These are phyloP conservation scores for Pagetopsis macropterus DNA, from an alignment of 2,797 vertebrate genomes.

Conservation along the genomic window DNA sequence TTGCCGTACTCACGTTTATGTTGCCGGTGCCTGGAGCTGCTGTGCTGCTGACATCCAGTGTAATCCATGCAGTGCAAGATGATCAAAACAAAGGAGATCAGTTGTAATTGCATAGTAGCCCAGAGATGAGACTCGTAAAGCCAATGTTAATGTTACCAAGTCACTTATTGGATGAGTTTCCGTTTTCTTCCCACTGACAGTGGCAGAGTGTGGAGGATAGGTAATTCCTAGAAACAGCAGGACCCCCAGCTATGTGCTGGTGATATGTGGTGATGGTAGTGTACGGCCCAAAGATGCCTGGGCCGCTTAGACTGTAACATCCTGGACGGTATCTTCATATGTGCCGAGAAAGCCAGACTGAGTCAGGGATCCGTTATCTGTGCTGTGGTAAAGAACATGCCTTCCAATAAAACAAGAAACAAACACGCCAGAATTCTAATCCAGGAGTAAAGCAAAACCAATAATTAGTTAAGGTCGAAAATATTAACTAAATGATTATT, in stretches of 20 bases:
- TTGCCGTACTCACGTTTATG: slow-evolving; percentile 93
- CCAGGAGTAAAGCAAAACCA: slow-evolving; percentile 44
- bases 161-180: slow-evolving; percentile 58
- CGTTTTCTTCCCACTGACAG: slow-evolving; percentile 57
- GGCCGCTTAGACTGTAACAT: slow-evolving; percentile 86
- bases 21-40: slow-evolving; percentile 93
- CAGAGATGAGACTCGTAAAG: slow-evolving; percentile 86
- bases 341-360: slow-evolving; percentile 70
- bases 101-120: slow-evolving; percentile 99
- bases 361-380: slow-evolving; percentile 70
- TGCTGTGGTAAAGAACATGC: slow-evolving; percentile 61
- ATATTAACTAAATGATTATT: slow-evolving; percentile 9
- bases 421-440: slow-evolving; percentile 63
- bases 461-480: slow-evolving; percentile 39
- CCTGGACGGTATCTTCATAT: slow-evolving; percentile 80
- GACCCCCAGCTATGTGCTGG: slow-evolving; percentile 78
- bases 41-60: slow-evolving; percentile 94
- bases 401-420: slow-evolving; percentile 38
- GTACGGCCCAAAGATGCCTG: slow-evolving; percentile 84
- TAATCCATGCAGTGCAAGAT: slow-evolving; percentile 99
- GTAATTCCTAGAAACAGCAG: slow-evolving; percentile 77
- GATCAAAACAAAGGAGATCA: slow-evolving; percentile 97
- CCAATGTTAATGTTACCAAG: slow-evolving; percentile 84
- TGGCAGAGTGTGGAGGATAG: slow-evolving; percentile 47
- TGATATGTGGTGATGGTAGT: slow-evolving; percentile 74